Conservation (phyloP, 2,888 invertebrate genomes). For the Galerucella calmariensis region DNA sequence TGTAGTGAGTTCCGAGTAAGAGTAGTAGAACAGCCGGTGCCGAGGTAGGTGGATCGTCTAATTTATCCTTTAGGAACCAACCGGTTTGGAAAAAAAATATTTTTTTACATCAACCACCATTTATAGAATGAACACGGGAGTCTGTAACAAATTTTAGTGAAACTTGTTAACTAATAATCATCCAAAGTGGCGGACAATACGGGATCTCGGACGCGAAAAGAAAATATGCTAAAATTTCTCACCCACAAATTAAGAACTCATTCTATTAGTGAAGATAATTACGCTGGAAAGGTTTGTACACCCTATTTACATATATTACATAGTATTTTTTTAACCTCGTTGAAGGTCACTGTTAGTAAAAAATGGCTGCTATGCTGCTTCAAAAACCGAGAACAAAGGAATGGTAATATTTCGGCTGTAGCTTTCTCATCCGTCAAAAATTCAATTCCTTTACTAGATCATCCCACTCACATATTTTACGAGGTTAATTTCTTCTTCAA, state of each 20-base stretch:
- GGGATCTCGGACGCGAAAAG: slow-evolving; percentile 63
- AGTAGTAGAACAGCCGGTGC: slow-evolving; percentile 65
- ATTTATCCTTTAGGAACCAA: slow-evolving; percentile 48
- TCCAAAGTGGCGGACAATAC: slow-evolving; percentile 64
- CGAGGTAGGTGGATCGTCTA: slow-evolving; percentile 49
- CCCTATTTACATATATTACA: slow-evolving; percentile 32
- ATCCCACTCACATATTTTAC: not conserved
- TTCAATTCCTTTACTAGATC: not conserved
- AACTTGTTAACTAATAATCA: slow-evolving; percentile 23
- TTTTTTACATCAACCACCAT: slow-evolving; percentile 20
- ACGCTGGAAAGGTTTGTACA: slow-evolving; percentile 78
- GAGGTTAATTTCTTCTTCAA: too few relatives aligned
- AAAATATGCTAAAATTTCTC: slow-evolving; percentile 87
- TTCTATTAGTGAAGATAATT: slow-evolving; percentile 85
- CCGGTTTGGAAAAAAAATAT: slow-evolving; percentile 42
- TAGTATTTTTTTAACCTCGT: slow-evolving; percentile 60
- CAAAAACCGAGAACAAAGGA: slow-evolving; percentile 72
- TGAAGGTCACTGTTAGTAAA: slow-evolving; percentile 69
- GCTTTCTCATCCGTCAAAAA: not conserved
- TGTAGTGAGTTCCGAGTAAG: slow-evolving; percentile 57
- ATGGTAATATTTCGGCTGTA: slow-evolving; percentile 54
- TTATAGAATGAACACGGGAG: slow-evolving; percentile 51
- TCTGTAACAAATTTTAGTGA: slow-evolving; percentile 39
- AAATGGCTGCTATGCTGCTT: slow-evolving; percentile 74
- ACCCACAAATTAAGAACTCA: slow-evolving; percentile 88